Conservation (phyloP, 2,797 vertebrate genomes). For the Toxotes lorentzi region DNA sequence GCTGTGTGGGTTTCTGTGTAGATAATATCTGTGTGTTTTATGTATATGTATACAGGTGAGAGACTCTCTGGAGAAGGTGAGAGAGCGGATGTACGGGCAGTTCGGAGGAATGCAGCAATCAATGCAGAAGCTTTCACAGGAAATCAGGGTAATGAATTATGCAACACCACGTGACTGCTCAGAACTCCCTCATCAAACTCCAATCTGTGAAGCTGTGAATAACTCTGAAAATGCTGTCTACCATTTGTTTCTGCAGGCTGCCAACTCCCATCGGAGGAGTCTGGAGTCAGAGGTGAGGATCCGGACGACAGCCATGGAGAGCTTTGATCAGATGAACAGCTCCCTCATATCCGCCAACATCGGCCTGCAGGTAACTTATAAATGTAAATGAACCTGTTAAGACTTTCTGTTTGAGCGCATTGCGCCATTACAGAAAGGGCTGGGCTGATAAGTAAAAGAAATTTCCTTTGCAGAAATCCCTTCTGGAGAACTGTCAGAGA, state of each 20-base stretch:
- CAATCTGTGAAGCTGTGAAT: conserved; percentile 24
- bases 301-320: conserved; percentile 91
- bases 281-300: conserved; percentile 91
- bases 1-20: conserved; percentile 4
- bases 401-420: not conserved
- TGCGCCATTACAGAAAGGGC: not conserved
- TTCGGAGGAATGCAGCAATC: conserved; percentile 97
- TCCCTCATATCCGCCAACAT: conserved; percentile 92
- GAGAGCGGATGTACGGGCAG: conserved; percentile 95
- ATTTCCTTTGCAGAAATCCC: conserved; percentile 88
- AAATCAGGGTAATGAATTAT: conserved; percentile 88
- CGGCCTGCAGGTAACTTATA: conserved; percentile 89
- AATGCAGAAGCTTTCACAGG: conserved; percentile 91
- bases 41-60: conserved; percentile 88
- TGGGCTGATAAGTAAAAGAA: conserved; percentile 37
- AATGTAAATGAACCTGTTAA: not conserved
- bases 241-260: conserved; percentile 79
- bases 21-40: conserved; percentile 4
- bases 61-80: conserved; percentile 97
- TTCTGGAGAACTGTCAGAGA: conserved; percentile 92
- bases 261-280: conserved; percentile 88
- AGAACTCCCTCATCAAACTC: conserved; percentile 24
- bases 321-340: conserved; percentile 93
- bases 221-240: conserved; percentile 20
- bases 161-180: not conserved